Conservation (phyloP, 2,113 vertebrate species). For the Charadrius vociferus region DNA sequence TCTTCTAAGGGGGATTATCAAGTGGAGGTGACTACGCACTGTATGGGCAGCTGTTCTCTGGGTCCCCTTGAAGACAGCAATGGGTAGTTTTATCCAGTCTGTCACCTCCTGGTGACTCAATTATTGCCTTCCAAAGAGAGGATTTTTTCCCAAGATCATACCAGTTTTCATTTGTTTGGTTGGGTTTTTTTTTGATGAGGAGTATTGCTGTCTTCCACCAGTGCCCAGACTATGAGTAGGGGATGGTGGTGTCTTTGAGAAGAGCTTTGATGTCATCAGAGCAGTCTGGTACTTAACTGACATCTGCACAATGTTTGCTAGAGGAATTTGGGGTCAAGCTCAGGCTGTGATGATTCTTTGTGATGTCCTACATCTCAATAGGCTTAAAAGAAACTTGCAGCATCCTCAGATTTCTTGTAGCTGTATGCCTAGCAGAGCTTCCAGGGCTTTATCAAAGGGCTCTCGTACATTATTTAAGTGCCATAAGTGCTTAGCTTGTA, state of each 20-base stretch:
- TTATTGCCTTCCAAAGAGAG: neutral
- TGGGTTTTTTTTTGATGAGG: neutral
- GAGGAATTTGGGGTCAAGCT: neutral
- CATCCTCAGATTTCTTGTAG: neutral
- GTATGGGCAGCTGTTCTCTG: neutral
- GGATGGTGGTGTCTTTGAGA: neutral
- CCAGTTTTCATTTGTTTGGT: too few relatives aligned
- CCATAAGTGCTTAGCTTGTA: neutral
- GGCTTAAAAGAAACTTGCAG: neutral
- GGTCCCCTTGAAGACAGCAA: neutral
- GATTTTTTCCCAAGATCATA: neutral
- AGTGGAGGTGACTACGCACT: neutral
- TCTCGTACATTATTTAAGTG: neutral
- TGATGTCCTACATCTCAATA: neutral
- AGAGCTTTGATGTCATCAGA: neutral
- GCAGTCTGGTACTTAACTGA: neutral
- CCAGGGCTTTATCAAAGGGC: neutral
- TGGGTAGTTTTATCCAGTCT: neutral
- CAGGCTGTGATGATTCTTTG: neutral
- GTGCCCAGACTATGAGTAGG: accelerated
- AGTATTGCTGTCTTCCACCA: neutral
- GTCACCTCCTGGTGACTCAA: neutral
- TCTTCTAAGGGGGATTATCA: neutral
- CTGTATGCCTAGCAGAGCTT: neutral
- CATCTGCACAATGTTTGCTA: neutral